A percentile compares a stretch with the other conserved stretches of the same genome.
Conservation (phyloP, 92 coral and sea anemone species). For the Epizoanthus rinbou region DNA sequence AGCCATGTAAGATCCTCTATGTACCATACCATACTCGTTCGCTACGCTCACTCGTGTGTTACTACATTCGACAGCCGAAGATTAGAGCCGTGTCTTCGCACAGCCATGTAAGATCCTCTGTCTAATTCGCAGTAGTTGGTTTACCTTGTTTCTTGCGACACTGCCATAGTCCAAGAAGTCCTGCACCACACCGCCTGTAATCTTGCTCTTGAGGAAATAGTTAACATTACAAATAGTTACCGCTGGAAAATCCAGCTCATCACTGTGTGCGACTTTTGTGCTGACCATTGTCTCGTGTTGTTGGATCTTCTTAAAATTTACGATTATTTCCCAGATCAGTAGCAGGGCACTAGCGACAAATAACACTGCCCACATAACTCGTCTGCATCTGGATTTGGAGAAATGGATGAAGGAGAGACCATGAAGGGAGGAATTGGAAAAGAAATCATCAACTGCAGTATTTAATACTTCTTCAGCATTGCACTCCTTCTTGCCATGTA, state of each 20-base stretch:
- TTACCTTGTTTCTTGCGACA: neutral
- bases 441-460: neutral
- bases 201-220: constrained; percentile 19
- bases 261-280: neutral
- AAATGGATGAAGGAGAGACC: constrained; percentile 23
- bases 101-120: too few species aligned
- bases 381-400: neutral
- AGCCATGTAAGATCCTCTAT: too few species aligned
- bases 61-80: too few species aligned
- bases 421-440: constrained; percentile 2
- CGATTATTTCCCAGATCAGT: too few species aligned
- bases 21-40: too few species aligned
- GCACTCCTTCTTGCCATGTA: neutral
- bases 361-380: neutral
- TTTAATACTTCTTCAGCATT: neutral
- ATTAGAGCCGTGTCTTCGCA: too few species aligned
- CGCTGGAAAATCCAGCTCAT: constrained; percentile 25
- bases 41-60: too few species aligned
- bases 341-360: neutral
- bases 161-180: neutral
- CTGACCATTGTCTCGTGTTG: neutral
- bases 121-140: neutral
- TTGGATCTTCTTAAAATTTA: neutral
- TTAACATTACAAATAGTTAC: constrained; percentile 12
- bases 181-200: neutral